These are phyloP conservation scores for Phylloscopus trochilus DNA, from an alignment of 2,113 vertebrate species.

Conservation along the genomic window DNA sequence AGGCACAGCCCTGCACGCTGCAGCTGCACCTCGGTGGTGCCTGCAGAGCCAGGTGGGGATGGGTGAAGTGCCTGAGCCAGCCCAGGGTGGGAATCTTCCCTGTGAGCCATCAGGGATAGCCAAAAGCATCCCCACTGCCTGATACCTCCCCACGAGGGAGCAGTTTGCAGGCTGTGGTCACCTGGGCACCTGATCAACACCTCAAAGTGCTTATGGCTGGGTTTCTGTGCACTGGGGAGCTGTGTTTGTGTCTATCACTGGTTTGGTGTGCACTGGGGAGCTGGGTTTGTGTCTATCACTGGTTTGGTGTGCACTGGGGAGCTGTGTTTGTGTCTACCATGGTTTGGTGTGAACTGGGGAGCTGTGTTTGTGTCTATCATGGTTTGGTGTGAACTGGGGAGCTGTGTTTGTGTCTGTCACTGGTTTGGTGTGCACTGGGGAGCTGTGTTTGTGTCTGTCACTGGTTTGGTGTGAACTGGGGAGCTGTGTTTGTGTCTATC, in stretches of 20 bases:
- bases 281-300: background rate
- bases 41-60: rapidly evolving
- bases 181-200: background rate
- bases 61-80: background rate
- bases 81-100: background rate
- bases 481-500: background rate
- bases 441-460: background rate
- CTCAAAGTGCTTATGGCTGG: background rate
- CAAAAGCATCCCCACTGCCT: background rate
- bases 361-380: background rate
- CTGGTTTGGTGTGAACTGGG: background rate
- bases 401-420: background rate
- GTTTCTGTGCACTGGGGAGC: background rate
- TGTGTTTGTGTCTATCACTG: background rate
- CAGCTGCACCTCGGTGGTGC: background rate
- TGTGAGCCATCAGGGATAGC: background rate
- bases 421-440: background rate
- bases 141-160: rapidly evolving
- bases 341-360: background rate
- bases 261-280: background rate
- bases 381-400: background rate
- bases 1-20: background rate
- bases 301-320: background rate
- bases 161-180: background rate
- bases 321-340: background rate